Evolutionary conservation across 2,113 vertebrate genomes (phyloP).

Genomic region (Anolis carolinensis): DNA sequence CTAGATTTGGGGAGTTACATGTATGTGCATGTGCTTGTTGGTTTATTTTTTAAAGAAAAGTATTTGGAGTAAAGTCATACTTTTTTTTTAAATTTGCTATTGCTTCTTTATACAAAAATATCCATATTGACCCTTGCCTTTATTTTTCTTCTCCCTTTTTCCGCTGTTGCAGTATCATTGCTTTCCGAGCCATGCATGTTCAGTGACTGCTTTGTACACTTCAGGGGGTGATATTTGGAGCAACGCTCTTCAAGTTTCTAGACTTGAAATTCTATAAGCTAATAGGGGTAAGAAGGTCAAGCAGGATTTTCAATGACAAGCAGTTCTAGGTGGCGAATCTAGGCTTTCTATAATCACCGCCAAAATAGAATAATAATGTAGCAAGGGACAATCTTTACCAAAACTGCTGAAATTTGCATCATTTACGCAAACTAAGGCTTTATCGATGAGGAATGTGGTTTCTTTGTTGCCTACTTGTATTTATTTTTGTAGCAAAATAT

Average conservation of each 20-base stretch:
- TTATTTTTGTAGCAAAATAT: neutral
- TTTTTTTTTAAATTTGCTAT: neutral
- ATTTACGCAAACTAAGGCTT: neutral
- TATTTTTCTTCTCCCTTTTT: neutral
- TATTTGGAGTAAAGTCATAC: neutral
- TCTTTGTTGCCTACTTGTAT: neutral
- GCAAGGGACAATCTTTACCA: too few species aligned
- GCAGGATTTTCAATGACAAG: too few species aligned
- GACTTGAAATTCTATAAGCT: neutral
- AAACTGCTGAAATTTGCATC: neutral
- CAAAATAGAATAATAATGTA: too few species aligned
- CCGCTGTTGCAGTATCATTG: too few species aligned
- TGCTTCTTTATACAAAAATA: neutral
- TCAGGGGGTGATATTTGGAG: neutral
- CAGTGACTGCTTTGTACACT: neutral
- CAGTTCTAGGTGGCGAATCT: neutral
- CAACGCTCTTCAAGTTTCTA: neutral
- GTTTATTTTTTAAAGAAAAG: neutral
- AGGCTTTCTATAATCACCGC: neutral
- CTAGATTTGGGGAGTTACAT: too few species aligned
- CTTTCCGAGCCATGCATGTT: neutral
- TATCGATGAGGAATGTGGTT: neutral
- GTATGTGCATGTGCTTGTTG: neutral
- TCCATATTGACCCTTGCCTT: neutral
- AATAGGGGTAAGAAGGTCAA: too few species aligned